A percentile compares a stretch with the other conserved stretches of the same genome.
phyloP scores from a whole-genome alignment of 2,113 vertebrate species.

The Raja brachyura region DNA sequence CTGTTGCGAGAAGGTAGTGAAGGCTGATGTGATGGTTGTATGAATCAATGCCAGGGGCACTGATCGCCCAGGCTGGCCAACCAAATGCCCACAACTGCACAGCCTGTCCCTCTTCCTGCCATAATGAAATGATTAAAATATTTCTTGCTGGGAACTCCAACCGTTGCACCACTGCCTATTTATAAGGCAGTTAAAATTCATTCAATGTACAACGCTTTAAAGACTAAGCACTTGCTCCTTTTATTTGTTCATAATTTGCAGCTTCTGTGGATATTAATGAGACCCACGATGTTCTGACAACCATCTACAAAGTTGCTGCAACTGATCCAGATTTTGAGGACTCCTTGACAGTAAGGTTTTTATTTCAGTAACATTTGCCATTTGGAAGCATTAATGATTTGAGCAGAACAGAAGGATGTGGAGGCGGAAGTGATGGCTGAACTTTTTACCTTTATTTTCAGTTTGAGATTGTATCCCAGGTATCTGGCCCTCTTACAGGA shows the following conservation, averaged over 20 bases:
- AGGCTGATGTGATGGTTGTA: neutral
- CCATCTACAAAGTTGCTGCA: neutral
- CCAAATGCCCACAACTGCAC: too few relatives aligned
- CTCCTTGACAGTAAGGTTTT: neutral
- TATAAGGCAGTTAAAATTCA: neutral
- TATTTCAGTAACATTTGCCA: neutral
- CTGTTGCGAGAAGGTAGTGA: neutral
- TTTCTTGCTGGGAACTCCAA: neutral
- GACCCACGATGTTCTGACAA: neutral
- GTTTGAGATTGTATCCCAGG: constrained; percentile 13
- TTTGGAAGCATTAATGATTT: neutral
- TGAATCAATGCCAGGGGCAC: too few relatives aligned
- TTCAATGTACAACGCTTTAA: neutral
- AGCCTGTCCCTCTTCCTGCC: neutral
- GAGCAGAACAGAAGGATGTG: too few relatives aligned
- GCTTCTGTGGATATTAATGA: constrained; percentile 15
- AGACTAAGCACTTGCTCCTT: too few relatives aligned
- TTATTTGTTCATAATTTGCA: neutral
- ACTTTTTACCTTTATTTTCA: neutral
- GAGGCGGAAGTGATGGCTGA: too few relatives aligned
- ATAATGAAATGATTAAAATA: neutral
- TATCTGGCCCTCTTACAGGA: neutral
- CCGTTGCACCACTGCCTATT: neutral
- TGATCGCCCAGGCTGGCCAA: neutral
- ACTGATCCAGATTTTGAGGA: constrained; percentile 18